Evolutionary conservation across 1,140 invertebrate genomes (phyloP).

Genomic region (Sweltsa coloradensis): DNA sequence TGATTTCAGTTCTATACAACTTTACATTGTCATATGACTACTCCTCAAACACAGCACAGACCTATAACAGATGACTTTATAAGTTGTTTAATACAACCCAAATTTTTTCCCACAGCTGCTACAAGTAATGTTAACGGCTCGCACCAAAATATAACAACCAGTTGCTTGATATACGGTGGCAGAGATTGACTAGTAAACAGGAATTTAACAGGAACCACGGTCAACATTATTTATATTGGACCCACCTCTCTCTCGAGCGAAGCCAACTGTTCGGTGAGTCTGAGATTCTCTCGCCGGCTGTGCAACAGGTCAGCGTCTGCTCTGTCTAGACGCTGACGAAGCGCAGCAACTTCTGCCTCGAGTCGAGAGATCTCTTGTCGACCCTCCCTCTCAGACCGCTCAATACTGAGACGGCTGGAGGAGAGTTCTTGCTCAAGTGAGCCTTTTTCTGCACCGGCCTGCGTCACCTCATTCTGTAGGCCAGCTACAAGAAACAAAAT

Average conservation of each 20-base stretch:
- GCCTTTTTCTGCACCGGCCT: constrained; percentile 57
- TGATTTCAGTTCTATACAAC: too few species aligned
- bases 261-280: constrained; percentile 59
- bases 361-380: constrained; percentile 60
- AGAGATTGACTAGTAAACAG: too few species aligned
- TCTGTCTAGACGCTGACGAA: constrained; percentile 60
- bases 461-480: constrained; percentile 58
- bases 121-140: too few species aligned
- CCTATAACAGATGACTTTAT: too few species aligned
- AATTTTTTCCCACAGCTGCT: too few species aligned
- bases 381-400: constrained; percentile 53
- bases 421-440: constrained; percentile 64
- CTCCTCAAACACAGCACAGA: too few species aligned
- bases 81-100: too few species aligned
- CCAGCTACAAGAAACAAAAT: constrained; percentile 32
- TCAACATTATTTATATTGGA: too few species aligned
- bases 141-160: too few species aligned
- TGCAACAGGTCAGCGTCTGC: constrained; percentile 65
- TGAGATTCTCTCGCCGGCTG: constrained; percentile 57
- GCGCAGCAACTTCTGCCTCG: constrained; percentile 60
- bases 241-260: constrained; percentile 68
- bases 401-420: constrained; percentile 39
- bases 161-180: too few species aligned
- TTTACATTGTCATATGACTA: too few species aligned
- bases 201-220: too few species aligned